Evolutionary conservation across 2,797 vertebrate species (phyloP).

Genomic region (Heterohyrax brucei): DNA sequence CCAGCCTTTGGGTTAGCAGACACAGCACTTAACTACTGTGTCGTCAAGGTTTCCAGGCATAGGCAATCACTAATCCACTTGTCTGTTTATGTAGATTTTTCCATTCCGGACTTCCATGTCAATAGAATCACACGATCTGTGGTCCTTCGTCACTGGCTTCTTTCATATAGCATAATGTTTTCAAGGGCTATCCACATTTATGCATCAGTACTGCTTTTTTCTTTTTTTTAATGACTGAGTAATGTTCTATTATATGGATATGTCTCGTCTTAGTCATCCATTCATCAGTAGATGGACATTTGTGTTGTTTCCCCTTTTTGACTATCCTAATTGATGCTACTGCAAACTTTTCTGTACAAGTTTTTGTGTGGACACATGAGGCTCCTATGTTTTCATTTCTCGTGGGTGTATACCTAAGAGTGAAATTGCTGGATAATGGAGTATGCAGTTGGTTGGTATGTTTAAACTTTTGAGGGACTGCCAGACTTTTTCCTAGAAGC

Average conservation of each 20-base stretch:
- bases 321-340: not conserved
- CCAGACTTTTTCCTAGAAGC: not conserved
- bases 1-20: too few relatives aligned
- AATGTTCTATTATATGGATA: not conserved
- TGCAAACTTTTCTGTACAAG: not conserved
- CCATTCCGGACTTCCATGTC: not conserved
- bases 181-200: not conserved
- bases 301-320: not conserved
- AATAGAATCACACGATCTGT: not conserved
- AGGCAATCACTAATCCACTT: not conserved
- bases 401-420: not conserved
- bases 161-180: not conserved
- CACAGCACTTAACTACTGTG: too few relatives aligned
- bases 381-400: not conserved
- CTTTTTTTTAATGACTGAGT: not conserved
- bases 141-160: not conserved
- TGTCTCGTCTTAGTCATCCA: not conserved
- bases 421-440: not conserved
- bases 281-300: not conserved
- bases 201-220: not conserved
- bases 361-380: not conserved
- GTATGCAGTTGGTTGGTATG: not conserved
- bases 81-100: constrained; percentile 30
- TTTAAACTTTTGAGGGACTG: constrained; percentile 18
- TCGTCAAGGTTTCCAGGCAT: too few relatives aligned